These are phyloP conservation scores for Momotus momota DNA, from an alignment of 2,797 vertebrate genomes.

Conservation along the genomic window DNA sequence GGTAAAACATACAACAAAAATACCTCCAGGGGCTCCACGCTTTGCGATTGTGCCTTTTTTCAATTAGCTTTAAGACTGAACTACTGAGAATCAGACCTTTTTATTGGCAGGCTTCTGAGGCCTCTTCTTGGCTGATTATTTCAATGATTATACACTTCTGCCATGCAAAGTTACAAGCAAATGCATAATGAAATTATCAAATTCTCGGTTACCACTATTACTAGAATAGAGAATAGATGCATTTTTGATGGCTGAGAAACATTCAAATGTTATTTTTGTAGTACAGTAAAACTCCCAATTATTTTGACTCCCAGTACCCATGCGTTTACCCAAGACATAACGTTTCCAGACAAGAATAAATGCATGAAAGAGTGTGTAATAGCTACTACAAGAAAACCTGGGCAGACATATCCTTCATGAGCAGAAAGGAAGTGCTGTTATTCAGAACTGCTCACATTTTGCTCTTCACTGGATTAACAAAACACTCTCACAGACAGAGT, in stretches of 20 bases:
- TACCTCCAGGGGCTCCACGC: rapidly evolving
- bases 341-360: background rate
- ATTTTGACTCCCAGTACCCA: background rate
- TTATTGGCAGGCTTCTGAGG: background rate
- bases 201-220: background rate
- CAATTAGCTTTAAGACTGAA: background rate
- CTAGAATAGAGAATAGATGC: background rate
- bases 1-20: background rate
- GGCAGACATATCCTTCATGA: background rate
- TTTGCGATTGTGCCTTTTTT: background rate
- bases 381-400: background rate
- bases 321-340: background rate
- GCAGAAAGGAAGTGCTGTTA: background rate
- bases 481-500: background rate
- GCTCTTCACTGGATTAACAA: background rate
- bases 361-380: rapidly evolving
- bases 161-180: background rate
- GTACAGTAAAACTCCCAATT: background rate
- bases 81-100: background rate
- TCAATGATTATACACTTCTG: background rate
- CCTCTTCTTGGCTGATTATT: background rate
- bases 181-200: background rate
- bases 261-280: background rate
- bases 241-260: background rate
- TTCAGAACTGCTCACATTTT: slow-evolving; percentile 11